These are phyloP conservation scores for Matsumurasca onukii DNA, from an alignment of 1,140 invertebrate species.

Conservation along the genomic window DNA sequence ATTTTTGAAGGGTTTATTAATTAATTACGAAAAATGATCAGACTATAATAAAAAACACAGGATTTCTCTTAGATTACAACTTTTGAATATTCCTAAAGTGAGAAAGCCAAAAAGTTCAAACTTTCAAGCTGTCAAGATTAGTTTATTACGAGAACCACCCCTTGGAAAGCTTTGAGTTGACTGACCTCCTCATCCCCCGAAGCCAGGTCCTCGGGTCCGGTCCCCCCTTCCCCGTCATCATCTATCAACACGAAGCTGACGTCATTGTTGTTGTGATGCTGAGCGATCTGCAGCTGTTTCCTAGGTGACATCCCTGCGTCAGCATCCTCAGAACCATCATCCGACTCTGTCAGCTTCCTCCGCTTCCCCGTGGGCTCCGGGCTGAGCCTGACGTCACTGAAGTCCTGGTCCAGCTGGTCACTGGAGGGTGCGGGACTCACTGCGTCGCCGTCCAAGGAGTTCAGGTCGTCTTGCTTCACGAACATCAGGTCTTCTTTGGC, in stretches of 20 bases:
- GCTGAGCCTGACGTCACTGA: slow-evolving; percentile 31
- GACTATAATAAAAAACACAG: too few species aligned
- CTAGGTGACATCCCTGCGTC: slow-evolving; percentile 31
- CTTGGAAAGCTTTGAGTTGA: too few species aligned
- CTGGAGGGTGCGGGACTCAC: slow-evolving; percentile 19
- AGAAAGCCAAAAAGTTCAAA: too few species aligned
- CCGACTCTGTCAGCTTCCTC: slow-evolving; percentile 12
- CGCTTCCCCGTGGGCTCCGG: slow-evolving; percentile 8
- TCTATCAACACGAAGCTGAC: slow-evolving; percentile 58
- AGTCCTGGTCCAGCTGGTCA: slow-evolving; percentile 25
- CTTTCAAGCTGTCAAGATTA: too few species aligned
- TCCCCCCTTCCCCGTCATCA: slow-evolving; percentile 45
- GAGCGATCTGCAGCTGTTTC: slow-evolving; percentile 34
- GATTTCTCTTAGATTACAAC: too few species aligned
- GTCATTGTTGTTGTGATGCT: slow-evolving; percentile 54
- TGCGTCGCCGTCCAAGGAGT: slow-evolving; percentile 21
- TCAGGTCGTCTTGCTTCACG: slow-evolving; percentile 18
- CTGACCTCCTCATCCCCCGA: slow-evolving; percentile 35
- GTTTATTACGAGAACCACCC: too few species aligned
- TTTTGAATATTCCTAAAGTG: too few species aligned
- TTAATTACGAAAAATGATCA: too few species aligned
- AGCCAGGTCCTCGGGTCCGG: slow-evolving; percentile 30
- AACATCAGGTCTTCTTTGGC: slow-evolving; percentile 25
- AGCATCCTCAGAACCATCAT: background rate
- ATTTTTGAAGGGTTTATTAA: too few species aligned